Base-by-base conservation (phyloP, 2,888 invertebrate species). In the Augiades crinisus region DNA sequence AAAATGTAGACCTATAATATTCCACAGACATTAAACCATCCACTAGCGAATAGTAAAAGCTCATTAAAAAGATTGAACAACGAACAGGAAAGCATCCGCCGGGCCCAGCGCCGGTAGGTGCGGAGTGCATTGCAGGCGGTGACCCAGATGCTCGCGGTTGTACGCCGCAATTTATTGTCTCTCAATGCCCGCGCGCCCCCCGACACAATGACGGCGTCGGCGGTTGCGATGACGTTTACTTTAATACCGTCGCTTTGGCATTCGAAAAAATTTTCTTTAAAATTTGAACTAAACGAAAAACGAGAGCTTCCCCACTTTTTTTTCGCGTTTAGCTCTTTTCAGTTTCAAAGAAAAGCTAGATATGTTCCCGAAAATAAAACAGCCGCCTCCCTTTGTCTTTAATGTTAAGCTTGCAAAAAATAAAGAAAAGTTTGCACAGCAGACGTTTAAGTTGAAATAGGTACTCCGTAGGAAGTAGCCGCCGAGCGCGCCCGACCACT, bases 141-240 rank as follows among this genome's bases (percentile, higher is more conserved):
- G 78, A 31, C 31, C 73, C 69, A 72, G 66, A 65, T 73, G 75
- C 56, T 61, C 68, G 67, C 62, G 62, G 67, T 66, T 69, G 65
- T 65, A 68, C 70, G 63, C 74, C 72, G 67, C 78, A 77, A 78
- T 81, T 81, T 81, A 82, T 82, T 78, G 81, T 82, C 78, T 78
- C 72, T 63, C 68, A 64, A 72, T 64, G 74, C 69, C 68, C 70
- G 71, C 61, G 63, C 62, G 67, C 61, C 63, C 65, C 61, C 60
- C 57, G 58, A 53, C 60, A 59, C 56, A 56, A 54, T 55, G 52
- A 47, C 40, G 27, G 54, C 49, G 53, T 44, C 24, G 55, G 55
- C 54, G 57, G 49, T 36, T 51, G 37, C 44, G 44, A 44, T 44
- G 44, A 50, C 45, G 30, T 40, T 52, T 33, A 44, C 38, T 45